Evolutionary conservation across 2,113 vertebrate genomes (phyloP).

Genomic region (Hemibagrus wyckioides): DNA sequence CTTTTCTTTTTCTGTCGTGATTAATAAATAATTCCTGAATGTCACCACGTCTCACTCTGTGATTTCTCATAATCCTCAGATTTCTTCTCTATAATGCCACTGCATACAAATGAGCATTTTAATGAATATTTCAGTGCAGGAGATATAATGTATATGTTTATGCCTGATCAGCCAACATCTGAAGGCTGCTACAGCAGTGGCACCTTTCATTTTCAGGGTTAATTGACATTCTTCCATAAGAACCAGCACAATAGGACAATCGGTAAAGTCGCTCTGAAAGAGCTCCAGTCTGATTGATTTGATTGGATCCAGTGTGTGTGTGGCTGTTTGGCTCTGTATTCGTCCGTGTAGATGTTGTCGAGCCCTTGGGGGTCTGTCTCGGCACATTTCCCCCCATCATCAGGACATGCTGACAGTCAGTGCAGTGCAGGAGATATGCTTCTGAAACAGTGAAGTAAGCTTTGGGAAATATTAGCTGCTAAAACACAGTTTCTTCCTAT

Average conservation of each 20-base stretch:
- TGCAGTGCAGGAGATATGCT: slow-evolving; percentile 36
- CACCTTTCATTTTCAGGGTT: slow-evolving; percentile 18
- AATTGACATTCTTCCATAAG: slow-evolving; percentile 27
- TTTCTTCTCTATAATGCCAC: background rate
- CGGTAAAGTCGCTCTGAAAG: background rate
- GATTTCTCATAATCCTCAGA: slow-evolving; percentile 14
- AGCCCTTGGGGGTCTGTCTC: slow-evolving; percentile 39
- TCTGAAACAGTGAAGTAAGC: slow-evolving; percentile 34
- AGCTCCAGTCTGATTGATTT: slow-evolving; percentile 22
- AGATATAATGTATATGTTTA: slow-evolving; percentile 4
- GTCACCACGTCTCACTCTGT: background rate
- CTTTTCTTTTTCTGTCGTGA: background rate
- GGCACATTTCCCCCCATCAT: slow-evolving; percentile 47
- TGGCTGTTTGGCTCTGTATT: slow-evolving; percentile 44
- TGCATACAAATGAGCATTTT: background rate
- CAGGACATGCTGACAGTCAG: slow-evolving; percentile 43
- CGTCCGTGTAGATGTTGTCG: slow-evolving; percentile 49
- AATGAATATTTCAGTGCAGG: slow-evolving; percentile 2
- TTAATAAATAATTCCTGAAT: slow-evolving; percentile 25
- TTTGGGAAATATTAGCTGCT: slow-evolving; percentile 41
- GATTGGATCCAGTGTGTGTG: slow-evolving; percentile 39
- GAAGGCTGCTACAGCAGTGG: background rate
- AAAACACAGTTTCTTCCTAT: slow-evolving; percentile 33
- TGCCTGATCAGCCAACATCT: background rate
- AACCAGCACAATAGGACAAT: slow-evolving; percentile 29